These are phyloP conservation scores for Celastrina argiolus DNA, from an alignment of 2,888 invertebrate species.

Conservation along the genomic window DNA sequence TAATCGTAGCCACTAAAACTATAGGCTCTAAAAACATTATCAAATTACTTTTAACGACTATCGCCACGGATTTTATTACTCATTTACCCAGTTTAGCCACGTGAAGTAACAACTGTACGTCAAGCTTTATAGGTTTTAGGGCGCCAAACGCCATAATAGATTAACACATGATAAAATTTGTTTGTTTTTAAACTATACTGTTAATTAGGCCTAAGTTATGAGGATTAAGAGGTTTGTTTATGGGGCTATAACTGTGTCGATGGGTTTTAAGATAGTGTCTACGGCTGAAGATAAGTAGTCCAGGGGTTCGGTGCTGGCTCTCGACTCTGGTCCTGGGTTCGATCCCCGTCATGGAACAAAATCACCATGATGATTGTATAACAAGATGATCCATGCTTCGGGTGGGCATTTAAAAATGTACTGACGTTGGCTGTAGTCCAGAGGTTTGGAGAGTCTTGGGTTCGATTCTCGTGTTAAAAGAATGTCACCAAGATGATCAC, in stretches of 20 bases:
- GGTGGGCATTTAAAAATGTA: too few relatives aligned
- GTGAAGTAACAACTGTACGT: conserved; percentile 10
- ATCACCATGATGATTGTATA: too few relatives aligned
- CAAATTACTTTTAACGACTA: conserved; percentile 13
- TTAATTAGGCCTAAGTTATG: neutral
- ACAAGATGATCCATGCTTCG: too few relatives aligned
- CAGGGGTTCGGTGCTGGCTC: too few relatives aligned
- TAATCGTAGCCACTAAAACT: neutral
- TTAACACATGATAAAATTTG: conserved; percentile 10
- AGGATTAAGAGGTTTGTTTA: neutral
- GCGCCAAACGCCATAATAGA: conserved; percentile 14
- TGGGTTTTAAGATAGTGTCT: neutral
- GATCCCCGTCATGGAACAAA: too few relatives aligned
- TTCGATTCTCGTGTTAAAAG: too few relatives aligned
- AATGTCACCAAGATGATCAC: too few relatives aligned
- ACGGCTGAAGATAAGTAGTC: too few relatives aligned
- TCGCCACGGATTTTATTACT: conserved; percentile 18
- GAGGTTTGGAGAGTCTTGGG: too few relatives aligned
- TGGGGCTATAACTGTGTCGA: neutral
- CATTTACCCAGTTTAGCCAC: conserved; percentile 10
- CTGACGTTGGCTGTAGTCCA: too few relatives aligned
- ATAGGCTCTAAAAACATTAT: conserved; percentile 15
- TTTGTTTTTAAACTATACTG: neutral
- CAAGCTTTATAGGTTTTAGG: conserved; percentile 15
- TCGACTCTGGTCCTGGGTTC: too few relatives aligned